Evolutionary conservation across 2,888 invertebrate species (phyloP).

Genomic region (Poecilus cupreus): DNA sequence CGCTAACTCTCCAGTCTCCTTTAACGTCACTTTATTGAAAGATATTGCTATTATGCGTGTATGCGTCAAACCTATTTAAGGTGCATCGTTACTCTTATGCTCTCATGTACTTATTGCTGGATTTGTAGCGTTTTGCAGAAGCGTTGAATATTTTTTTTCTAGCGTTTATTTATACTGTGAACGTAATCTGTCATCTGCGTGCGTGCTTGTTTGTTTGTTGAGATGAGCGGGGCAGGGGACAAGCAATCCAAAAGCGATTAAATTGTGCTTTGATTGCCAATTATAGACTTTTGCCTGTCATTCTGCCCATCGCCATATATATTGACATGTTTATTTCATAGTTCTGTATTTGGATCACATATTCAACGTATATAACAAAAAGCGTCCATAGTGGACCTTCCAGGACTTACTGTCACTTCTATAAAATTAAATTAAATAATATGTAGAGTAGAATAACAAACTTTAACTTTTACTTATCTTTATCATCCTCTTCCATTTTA

Average conservation of each 20-base stretch:
- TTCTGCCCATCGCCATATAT: background rate
- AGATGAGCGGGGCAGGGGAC: background rate
- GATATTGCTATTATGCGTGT: constrained; percentile 49
- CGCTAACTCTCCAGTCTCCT: constrained; percentile 28
- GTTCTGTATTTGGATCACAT: no score
- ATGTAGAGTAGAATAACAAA: no score
- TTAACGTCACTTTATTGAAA: constrained; percentile 53
- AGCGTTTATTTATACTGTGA: background rate
- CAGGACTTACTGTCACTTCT: no score
- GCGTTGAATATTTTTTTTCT: background rate
- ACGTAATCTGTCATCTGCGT: constrained; percentile 19
- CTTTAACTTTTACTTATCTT: no score
- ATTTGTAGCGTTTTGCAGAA: background rate
- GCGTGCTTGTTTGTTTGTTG: constrained; percentile 6
- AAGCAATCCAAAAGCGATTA: constrained; percentile 32
- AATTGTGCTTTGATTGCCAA: constrained; percentile 37
- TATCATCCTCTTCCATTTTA: no score
- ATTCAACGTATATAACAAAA: no score
- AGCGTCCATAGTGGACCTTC: no score
- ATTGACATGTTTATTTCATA: no score
- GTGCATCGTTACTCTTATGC: background rate
- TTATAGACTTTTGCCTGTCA: constrained; percentile 42
- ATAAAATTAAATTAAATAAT: no score
- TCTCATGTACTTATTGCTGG: constrained; percentile 8
- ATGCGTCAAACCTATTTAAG: constrained; percentile 47